Evolutionary conservation across 1,140 invertebrate species (phyloP), one percentile per base, ranked within the genome.

Genomic region (Whitmania pigra): DNA sequence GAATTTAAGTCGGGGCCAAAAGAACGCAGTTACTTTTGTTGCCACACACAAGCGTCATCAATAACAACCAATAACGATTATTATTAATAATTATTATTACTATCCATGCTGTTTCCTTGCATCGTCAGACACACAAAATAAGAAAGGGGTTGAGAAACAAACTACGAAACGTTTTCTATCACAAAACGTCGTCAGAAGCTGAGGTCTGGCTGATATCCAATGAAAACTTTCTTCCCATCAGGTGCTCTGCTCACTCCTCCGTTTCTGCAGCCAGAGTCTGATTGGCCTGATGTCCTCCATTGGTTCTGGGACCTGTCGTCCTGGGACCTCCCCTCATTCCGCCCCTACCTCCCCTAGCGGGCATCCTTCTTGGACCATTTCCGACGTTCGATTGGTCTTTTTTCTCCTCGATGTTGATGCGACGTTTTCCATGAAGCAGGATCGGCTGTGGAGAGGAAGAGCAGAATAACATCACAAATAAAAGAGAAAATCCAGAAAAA

Each of bases 331-430:
- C 67, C 25, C 67, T 29, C 29, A 29, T 36, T n/a, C 31, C 36
- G n/a, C 69, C 69, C 49, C 71, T 57, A 18, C 73, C 63, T 5
- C 36, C 43, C 18, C 70, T 36, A 15, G 71, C 53, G 74, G 71
- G 79, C 77, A 74, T 80, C 83, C 84, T 71, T 83, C 83, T 72
- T 82, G 83, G 71, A 83, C 84, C 55, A 7, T 31, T 31, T 83
- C 86, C 80, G 84, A 84, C 75, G 27, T 87, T 86, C 18, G 85
- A 85, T 77, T 78, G 70, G 18, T 80, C 76, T 69, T 90, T 89
- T 83, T 94, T 94, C 81, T 93, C 90, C 83, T 95, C 92, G 29
- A 94, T 89, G 81, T 95, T 95, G 68, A 94, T 81, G 79, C 90
- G 88, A 77, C 87, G 87, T 49, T 88, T 86, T 73, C 87, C 86